Base-by-base conservation (phyloP, 2,113 vertebrate genomes). In the Nesospiza acunhae region DNA sequence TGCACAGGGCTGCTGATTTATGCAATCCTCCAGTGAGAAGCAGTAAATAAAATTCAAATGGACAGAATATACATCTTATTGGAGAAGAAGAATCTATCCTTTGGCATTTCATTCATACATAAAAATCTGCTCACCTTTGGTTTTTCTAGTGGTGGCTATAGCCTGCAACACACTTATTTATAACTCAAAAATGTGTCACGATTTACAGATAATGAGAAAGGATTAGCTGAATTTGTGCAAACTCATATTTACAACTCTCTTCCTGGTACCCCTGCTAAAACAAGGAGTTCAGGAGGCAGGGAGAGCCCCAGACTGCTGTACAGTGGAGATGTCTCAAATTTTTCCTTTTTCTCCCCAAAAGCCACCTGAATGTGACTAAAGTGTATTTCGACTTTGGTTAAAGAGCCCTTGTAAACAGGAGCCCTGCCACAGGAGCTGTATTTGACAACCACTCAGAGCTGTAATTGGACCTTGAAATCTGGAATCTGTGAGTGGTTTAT, bases 41-140 rank as follows among this genome's bases (percentile, higher is more conserved):
- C 66, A 81, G 95, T 97, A 97, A 96, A 96, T 97, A 96, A 96
- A 93, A 89, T 39, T 37, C 90, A 86, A 87, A 91, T 80, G 72
- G 70, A 78, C 59, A 96, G 82, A 95, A 96, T 41, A 75, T 83
- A 88, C 62, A 87, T 75, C 84, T 93, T 81, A 79, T 1, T 84
- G 59, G 42, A 85, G 59, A 77, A 87, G 42, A 79, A 67, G 67
- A 90, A 88, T 56, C 66, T 80, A 26, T n/a, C 89, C 84, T 66
- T 86, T 77, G 75, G 39, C 24, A 12, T 93, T 97, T 92, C 53
- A 94, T 27, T 96, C 93, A 70, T 39, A 84, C 53, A 93, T 59
- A 76, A 80, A 95, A 95, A 94, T 44, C 63, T 70, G 21, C 52
- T 82, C 50, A 10, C 58, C 62, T 90, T 95, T 59, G 59, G 13